Evolutionary conservation across 2,113 vertebrate genomes (phyloP), one percentile per base, ranked within the genome.

Genomic region (human (Homo sapiens)): DNA sequence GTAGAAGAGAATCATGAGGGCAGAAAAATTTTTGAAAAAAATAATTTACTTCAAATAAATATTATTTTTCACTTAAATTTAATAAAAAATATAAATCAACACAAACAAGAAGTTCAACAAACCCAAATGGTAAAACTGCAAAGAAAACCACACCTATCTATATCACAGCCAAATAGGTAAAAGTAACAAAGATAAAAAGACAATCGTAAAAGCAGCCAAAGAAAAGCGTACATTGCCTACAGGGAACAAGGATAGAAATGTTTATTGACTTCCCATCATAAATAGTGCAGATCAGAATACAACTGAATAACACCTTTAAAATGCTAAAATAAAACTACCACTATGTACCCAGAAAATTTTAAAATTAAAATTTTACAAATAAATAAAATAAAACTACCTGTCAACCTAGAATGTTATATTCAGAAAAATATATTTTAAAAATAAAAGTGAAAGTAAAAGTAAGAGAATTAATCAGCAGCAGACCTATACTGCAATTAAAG

Each of bases 361-460:
- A 20, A 64, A 64, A 13, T 30, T 6, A 64, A 64, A 64, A 12
- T 64, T 64, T 64, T 64, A 14, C 27, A 64, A 64, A 30, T 64
- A 30, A 64, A 64, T 64, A 27, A 75, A 76, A 4, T 18, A 48
- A 32, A 50, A 78, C 27, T 50, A 78, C 27, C 25, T 45, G 43
- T 75, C 48, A 91, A 68, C 20, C 22, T 83, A 85, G 38, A 94
- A 93, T 73, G 16, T 13, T 72, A 72, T n/a, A 90, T 52, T 83
- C n/a, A 80, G 9, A 52, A 94, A 91, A 93, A 16, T 22, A 84
- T 17, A 43, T 40, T 79, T 88, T 57, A 43, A 81, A 93, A 93
- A 68, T 90, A 48, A 84, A 93, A 87, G 35, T 81, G 17, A 81
- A 85, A 75, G 18, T n/a, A 89, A 92, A 87, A n/a, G 45, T 72